These are phyloP conservation scores for Eleginops maclovinus DNA, from an alignment of 2,113 vertebrate genomes.

Conservation along the genomic window DNA sequence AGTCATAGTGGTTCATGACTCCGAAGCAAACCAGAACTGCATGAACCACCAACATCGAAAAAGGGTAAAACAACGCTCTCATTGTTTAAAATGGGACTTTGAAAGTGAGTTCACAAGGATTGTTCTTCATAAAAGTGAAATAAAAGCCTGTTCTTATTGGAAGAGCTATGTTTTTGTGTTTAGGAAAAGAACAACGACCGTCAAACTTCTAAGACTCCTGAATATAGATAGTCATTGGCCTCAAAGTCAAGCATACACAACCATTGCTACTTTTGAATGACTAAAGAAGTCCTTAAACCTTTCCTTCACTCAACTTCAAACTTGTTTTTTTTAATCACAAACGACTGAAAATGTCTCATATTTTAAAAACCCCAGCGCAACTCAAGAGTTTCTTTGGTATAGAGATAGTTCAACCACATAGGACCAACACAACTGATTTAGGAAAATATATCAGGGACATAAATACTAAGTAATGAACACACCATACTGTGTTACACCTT, in stretches of 20 bases:
- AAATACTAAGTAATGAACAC: not conserved
- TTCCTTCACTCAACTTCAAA: too few relatives aligned
- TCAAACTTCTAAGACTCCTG: too few relatives aligned
- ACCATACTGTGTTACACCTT: not conserved
- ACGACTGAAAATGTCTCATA: too few relatives aligned
- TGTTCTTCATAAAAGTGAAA: not conserved
- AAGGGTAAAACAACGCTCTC: too few relatives aligned
- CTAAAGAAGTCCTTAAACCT: not conserved
- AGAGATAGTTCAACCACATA: not conserved
- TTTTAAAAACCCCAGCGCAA: too few relatives aligned
- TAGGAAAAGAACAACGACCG: not conserved
- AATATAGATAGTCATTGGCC: too few relatives aligned
- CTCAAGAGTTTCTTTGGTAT: not conserved
- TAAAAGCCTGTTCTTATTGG: not conserved
- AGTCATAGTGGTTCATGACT: slow-evolving; percentile 12
- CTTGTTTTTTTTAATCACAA: too few relatives aligned
- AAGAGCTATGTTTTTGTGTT: not conserved
- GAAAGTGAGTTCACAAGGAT: too few relatives aligned
- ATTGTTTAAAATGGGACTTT: too few relatives aligned
- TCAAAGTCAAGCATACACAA: too few relatives aligned
- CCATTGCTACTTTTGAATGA: not conserved
- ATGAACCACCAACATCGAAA: too few relatives aligned
- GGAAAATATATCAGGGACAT: not conserved
- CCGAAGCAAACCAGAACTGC: too few relatives aligned
- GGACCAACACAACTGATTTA: not conserved